Evolutionary conservation across 1,140 invertebrate genomes (phyloP).

Genomic region (Probaryconus sp.): DNA sequence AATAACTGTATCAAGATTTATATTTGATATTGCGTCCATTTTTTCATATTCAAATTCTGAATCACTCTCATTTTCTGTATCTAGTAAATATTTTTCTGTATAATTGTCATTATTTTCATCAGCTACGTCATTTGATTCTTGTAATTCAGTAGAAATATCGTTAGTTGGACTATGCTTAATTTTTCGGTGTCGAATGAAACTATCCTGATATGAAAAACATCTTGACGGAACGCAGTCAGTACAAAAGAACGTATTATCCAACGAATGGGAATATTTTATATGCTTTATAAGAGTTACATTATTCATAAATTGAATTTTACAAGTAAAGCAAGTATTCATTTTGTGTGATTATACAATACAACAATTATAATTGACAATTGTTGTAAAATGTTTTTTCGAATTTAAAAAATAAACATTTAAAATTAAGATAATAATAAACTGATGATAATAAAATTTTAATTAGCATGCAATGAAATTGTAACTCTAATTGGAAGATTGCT

Average conservation of each 20-base stretch:
- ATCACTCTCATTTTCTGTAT: background rate
- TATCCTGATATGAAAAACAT: background rate
- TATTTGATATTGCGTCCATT: background rate
- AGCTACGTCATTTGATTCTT: background rate
- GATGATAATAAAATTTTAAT: no score
- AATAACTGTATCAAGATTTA: no score
- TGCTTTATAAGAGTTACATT: slow-evolving; percentile 13
- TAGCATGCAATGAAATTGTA: background rate
- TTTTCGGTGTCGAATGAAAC: slow-evolving; percentile 7
- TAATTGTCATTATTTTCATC: no score
- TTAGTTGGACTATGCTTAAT: background rate
- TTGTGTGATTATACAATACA: no score
- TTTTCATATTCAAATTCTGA: no score
- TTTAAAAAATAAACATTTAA: slow-evolving; percentile 5
- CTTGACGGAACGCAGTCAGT: background rate
- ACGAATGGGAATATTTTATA: background rate
- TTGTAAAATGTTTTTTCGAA: background rate
- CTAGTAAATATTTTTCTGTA: no score
- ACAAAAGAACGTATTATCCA: slow-evolving; percentile 6
- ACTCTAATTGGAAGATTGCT: no score
- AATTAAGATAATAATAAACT: no score
- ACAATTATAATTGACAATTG: no score
- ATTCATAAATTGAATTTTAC: background rate
- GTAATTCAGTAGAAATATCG: background rate
- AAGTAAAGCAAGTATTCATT: background rate